A percentile compares a stretch with the other conserved stretches of the same genome.
Conservation (phyloP, 2,113 vertebrate species). For the Pterophyllum scalare region DNA sequence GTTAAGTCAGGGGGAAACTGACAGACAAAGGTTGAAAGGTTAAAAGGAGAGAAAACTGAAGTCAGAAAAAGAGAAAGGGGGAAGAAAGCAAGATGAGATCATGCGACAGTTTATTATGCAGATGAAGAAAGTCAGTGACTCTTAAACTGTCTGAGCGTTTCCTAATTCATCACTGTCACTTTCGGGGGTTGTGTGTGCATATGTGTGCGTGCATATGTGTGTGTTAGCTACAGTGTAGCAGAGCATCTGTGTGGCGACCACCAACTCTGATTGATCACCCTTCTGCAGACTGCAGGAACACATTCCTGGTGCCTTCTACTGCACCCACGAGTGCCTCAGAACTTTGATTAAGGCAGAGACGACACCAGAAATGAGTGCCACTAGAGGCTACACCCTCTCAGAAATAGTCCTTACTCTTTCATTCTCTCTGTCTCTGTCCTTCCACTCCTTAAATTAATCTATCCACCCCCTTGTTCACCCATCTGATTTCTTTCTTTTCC, state of each 20-base stretch:
- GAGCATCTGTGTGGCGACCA: slow-evolving; percentile 51
- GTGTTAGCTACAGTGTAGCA: slow-evolving; percentile 27
- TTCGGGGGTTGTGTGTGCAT: not conserved
- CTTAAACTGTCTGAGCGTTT: slow-evolving; percentile 62
- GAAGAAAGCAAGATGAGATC: slow-evolving; percentile 46
- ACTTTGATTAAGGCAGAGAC: slow-evolving; percentile 57
- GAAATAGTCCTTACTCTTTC: slow-evolving; percentile 6
- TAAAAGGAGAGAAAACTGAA: slow-evolving; percentile 2
- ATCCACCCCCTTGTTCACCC: slow-evolving; percentile 8
- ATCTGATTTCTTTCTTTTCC: slow-evolving; percentile 12
- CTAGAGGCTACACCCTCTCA: slow-evolving; percentile 14
- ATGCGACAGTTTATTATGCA: slow-evolving; percentile 72
- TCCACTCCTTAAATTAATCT: slow-evolving; percentile 34
- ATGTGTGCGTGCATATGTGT: not conserved
- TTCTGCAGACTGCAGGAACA: slow-evolving; percentile 31
- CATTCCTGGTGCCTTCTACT: not conserved
- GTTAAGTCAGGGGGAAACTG: not conserved
- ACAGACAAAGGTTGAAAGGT: not conserved
- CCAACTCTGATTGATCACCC: slow-evolving; percentile 71
- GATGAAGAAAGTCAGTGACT: slow-evolving; percentile 61
- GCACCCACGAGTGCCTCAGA: slow-evolving; percentile 17
- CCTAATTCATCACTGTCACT: slow-evolving; percentile 75
- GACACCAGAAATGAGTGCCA: slow-evolving; percentile 49
- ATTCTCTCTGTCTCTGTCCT: slow-evolving; percentile 1
- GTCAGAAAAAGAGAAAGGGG: not conserved